phyloP scores from a whole-genome alignment of 2,797 vertebrate species.

The Caiman crocodilus region DNA sequence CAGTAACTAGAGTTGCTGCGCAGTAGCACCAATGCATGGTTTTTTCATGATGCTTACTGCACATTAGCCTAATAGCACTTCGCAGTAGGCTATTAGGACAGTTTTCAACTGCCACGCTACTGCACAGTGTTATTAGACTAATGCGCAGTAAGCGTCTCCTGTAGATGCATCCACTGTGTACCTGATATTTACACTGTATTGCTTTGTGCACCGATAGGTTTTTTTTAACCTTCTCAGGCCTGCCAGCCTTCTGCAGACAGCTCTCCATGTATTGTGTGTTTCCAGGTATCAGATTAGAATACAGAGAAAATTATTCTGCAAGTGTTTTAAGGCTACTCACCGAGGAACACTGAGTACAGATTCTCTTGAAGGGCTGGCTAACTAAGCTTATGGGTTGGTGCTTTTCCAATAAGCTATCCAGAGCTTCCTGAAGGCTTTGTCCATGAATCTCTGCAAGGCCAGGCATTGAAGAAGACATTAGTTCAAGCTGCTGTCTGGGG shows the following conservation, averaged over 20 bases:
- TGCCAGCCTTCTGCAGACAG: not conserved
- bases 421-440: slow-evolving; percentile 24
- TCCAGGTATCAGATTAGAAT: not conserved
- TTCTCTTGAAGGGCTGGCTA: slow-evolving; percentile 51
- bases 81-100: no score
- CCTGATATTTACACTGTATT: not conserved
- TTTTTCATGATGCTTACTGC: no score
- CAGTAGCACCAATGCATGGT: no score
- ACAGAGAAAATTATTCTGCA: not conserved
- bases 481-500: slow-evolving; percentile 72
- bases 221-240: not conserved
- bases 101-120: no score
- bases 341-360: slow-evolving; percentile 46
- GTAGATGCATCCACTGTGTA: not conserved
- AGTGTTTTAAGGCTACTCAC: slow-evolving; percentile 31
- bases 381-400: slow-evolving; percentile 43
- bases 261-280: not conserved
- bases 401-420: not conserved
- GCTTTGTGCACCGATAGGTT: not conserved
- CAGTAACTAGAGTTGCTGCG: no score
- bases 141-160: not conserved
- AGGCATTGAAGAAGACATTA: slow-evolving; percentile 22
- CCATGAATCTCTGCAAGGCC: not conserved
- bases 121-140: no score
- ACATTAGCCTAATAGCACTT: no score